Evolutionary conservation across 1,140 invertebrate genomes (phyloP).

Genomic region (Drosophila miranda): DNA sequence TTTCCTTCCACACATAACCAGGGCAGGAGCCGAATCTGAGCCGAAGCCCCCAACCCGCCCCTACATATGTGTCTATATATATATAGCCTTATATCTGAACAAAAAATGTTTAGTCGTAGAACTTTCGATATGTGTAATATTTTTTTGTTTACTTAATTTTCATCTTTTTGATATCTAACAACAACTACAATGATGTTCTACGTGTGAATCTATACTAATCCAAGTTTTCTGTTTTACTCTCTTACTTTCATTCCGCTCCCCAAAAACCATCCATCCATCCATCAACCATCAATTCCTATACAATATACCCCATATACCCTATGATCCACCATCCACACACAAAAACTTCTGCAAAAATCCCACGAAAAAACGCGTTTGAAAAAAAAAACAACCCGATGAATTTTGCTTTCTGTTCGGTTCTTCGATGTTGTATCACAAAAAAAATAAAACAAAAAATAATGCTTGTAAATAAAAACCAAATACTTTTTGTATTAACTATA

Average conservation of each 20-base stretch:
- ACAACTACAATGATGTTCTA: constrained; percentile 41
- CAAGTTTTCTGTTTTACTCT: constrained; percentile 72
- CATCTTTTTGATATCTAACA: constrained; percentile 43
- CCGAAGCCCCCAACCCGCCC: neutral
- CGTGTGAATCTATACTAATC: constrained; percentile 67
- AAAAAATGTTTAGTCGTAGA: constrained; percentile 30
- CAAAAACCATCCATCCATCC: constrained; percentile 30
- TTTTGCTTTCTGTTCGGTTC: constrained; percentile 33
- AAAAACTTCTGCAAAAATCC: constrained; percentile 10
- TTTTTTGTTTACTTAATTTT: constrained; percentile 40
- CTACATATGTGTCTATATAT: constrained; percentile 10
- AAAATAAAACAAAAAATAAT: constrained; percentile 14
- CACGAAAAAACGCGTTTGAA: constrained; percentile 69
- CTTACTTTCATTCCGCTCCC: constrained; percentile 71
- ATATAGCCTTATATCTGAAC: constrained; percentile 18
- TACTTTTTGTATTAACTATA: constrained; percentile 22
- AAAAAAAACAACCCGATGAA: constrained; percentile 42
- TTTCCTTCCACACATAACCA: neutral
- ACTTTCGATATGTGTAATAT: constrained; percentile 42
- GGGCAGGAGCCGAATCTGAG: too few relatives aligned
- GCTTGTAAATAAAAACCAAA: constrained; percentile 39
- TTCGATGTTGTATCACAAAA: constrained; percentile 37
- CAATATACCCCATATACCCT: neutral
- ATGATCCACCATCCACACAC: constrained; percentile 1
- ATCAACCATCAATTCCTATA: constrained; percentile 5